Conservation (phyloP, 2,797 vertebrate species). For the Eleutherodactylus coqui region DNA sequence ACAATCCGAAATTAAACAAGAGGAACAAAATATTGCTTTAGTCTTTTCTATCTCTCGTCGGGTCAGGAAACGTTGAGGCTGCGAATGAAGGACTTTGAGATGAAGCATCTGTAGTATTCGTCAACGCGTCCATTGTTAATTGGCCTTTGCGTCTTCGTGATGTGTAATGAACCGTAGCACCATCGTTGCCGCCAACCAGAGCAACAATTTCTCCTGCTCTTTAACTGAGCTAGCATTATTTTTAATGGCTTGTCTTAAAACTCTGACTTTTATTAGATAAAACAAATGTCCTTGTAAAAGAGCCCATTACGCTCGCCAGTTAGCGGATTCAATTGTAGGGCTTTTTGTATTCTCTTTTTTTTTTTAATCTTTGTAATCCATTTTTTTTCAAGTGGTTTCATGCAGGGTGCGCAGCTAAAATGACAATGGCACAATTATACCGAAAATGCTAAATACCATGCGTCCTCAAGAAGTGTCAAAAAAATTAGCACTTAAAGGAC, state of each 20-base stretch:
- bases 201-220: not conserved
- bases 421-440: not conserved
- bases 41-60: not conserved
- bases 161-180: conserved; percentile 11
- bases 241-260: conserved; percentile 47
- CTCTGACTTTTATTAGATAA: conserved; percentile 55
- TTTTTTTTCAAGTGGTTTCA: conserved; percentile 58
- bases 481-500: not conserved
- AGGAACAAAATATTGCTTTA: not conserved
- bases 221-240: conserved; percentile 54
- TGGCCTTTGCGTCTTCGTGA: conserved; percentile 13
- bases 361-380: conserved; percentile 25
- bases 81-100: not conserved
- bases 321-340: conserved; percentile 15
- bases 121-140: conserved; percentile 21
- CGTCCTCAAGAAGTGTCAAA: not conserved
- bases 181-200: not conserved
- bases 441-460: not conserved
- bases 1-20: not conserved
- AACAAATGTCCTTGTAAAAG: conserved; percentile 63
- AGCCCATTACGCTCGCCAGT: conserved; percentile 60
- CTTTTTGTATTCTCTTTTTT: conserved; percentile 12
- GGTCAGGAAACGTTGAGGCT: not conserved
- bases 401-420: too few relatives aligned
- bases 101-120: not conserved